These are phyloP conservation scores for Umimayanthus chanpuru DNA, from an alignment of 92 coral and sea anemone species.

Conservation along the genomic window DNA sequence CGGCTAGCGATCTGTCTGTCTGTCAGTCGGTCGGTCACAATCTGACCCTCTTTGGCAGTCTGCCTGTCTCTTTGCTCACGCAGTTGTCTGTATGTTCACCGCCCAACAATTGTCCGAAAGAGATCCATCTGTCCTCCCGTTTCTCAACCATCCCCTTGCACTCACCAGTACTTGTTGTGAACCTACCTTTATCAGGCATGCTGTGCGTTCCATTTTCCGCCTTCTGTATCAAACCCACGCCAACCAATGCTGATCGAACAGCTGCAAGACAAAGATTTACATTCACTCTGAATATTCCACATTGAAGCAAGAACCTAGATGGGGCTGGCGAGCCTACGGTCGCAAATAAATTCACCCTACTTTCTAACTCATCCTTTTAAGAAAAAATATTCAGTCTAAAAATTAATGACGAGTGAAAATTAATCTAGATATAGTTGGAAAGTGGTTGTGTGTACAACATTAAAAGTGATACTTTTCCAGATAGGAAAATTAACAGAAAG, in stretches of 20 bases:
- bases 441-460: too few species aligned
- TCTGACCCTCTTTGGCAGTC: too few species aligned
- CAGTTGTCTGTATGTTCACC: too few species aligned
- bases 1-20: background rate
- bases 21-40: too few species aligned
- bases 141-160: background rate
- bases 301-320: background rate
- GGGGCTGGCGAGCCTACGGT: too few species aligned
- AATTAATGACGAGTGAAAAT: background rate
- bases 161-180: background rate
- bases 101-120: background rate
- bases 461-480: background rate
- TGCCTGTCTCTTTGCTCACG: too few species aligned
- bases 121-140: background rate
- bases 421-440: too few species aligned
- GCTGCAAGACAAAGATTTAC: constrained; percentile 53
- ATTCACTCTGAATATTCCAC: background rate
- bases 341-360: too few species aligned
- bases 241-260: constrained; percentile 82
- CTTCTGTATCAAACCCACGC: constrained; percentile 84
- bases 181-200: constrained; percentile 86
- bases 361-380: too few species aligned
- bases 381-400: too few species aligned
- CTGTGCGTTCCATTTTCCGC: constrained; percentile 61
- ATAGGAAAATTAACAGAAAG: too few species aligned